Conservation (phyloP, 2,113 vertebrate species). For the Heloderma charlesbogerti region DNA sequence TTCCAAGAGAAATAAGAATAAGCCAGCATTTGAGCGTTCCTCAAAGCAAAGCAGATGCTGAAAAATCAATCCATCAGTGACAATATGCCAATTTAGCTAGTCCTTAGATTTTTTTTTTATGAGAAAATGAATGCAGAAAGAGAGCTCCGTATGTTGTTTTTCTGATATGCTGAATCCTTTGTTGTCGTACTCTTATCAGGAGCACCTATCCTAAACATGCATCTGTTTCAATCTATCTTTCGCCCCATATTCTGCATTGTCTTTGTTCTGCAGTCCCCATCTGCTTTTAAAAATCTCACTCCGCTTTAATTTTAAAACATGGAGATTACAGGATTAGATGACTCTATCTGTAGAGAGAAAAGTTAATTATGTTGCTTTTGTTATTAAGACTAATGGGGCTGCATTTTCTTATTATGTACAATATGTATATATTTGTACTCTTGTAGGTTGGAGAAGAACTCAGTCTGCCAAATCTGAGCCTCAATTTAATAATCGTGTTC, state of each 20-base stretch:
- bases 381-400: background rate
- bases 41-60: background rate
- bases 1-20: background rate
- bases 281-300: background rate
- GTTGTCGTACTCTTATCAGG: slow-evolving; percentile 17
- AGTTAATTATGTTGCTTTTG: slow-evolving; percentile 20
- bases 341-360: slow-evolving; percentile 22
- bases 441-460: background rate
- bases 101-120: slow-evolving; percentile 6
- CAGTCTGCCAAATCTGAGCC: background rate
- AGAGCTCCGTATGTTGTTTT: slow-evolving; percentile 18
- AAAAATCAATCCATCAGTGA: slow-evolving; percentile 18
- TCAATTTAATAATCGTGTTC: background rate
- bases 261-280: slow-evolving; percentile 7
- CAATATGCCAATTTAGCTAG: background rate
- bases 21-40: background rate
- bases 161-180: slow-evolving; percentile 29
- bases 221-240: slow-evolving; percentile 12
- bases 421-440: background rate
- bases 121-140: background rate
- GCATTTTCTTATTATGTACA: background rate
- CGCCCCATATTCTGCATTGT: background rate
- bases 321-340: background rate
- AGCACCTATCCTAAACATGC: slow-evolving; percentile 3
- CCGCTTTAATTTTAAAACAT: slow-evolving; percentile 29